Evolutionary conservation across 2,888 invertebrate species (phyloP).

Genomic region (Platycheirus rosarum): DNA sequence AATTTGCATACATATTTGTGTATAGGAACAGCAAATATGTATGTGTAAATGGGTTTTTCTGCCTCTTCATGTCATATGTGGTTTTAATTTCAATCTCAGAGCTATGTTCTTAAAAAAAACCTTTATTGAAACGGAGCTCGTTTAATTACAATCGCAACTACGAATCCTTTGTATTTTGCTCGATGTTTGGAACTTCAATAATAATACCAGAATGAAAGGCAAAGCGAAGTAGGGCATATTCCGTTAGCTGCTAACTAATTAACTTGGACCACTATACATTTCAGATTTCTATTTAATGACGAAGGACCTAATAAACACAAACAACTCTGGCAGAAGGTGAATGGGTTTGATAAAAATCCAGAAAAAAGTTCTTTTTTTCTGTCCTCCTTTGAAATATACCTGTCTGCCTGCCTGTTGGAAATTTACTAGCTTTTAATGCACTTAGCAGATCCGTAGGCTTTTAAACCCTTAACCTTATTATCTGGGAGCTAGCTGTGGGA

Average conservation of each 20-base stretch:
- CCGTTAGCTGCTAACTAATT: conserved; percentile 14
- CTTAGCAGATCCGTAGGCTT: conserved; percentile 31
- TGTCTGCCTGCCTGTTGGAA: conserved; percentile 30
- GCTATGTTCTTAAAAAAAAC: conserved; percentile 30
- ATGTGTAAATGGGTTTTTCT: not conserved
- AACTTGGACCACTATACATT: not conserved
- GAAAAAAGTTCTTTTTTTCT: not conserved
- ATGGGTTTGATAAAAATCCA: conserved; percentile 23
- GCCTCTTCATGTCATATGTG: not conserved
- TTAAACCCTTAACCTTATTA: conserved; percentile 34
- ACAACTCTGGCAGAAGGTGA: conserved; percentile 14
- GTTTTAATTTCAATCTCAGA: conserved; percentile 7
- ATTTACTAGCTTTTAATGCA: conserved; percentile 35
- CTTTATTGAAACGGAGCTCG: conserved; percentile 44
- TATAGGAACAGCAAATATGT: not conserved
- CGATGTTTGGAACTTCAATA: conserved; percentile 41
- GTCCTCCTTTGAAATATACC: not conserved
- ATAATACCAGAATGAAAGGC: conserved; percentile 32
- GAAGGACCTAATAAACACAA: conserved; percentile 12
- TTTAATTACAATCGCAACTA: conserved; percentile 59
- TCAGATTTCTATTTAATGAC: conserved; percentile 17
- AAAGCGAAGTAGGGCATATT: conserved; percentile 8
- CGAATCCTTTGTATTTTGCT: conserved; percentile 15
- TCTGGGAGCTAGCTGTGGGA: not conserved
- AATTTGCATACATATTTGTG: conserved; percentile 8